Percentiles rank a stretch among this genome's conserved stretches.
These are phyloP conservation scores for Sebastes steindachneri DNA, from an alignment of 2,797 vertebrate species.

Conservation along the genomic window DNA sequence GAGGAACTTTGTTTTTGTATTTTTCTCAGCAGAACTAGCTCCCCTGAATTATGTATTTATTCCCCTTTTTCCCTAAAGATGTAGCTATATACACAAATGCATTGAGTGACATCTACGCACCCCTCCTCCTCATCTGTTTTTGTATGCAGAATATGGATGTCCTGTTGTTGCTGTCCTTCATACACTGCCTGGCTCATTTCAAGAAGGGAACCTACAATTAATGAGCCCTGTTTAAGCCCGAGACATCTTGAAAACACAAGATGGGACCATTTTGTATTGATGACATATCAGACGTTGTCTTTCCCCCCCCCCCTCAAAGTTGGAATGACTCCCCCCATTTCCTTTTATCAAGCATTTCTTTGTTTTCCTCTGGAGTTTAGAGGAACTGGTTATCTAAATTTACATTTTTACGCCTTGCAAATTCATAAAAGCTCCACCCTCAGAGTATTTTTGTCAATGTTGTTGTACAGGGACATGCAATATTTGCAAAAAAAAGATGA, in stretches of 20 bases:
- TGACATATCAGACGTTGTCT: conserved; percentile 89
- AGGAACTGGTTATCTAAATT: conserved; percentile 90
- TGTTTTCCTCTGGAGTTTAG: conserved; percentile 87
- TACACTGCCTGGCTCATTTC: conserved; percentile 91
- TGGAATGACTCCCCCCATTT: conserved; percentile 88
- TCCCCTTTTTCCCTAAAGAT: conserved; percentile 81
- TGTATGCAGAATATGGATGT: conserved; percentile 87
- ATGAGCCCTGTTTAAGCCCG: conserved; percentile 82
- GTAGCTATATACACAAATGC: conserved; percentile 86
- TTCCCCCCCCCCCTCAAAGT: conserved; percentile 85
- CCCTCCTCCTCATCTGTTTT: conserved; percentile 83
- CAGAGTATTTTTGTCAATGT: conserved; percentile 89
- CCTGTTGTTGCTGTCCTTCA: conserved; percentile 91
- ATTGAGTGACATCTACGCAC: conserved; percentile 86
- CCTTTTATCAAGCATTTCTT: conserved; percentile 81
- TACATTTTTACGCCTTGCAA: conserved; percentile 87
- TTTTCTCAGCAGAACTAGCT: conserved; percentile 85
- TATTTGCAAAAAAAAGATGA: conserved; percentile 88
- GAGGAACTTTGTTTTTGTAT: conserved; percentile 87
- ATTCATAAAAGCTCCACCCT: conserved; percentile 84
- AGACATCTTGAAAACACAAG: conserved; percentile 94
- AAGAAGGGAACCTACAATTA: conserved; percentile 84
- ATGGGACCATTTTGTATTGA: conserved; percentile 93
- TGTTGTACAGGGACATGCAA: conserved; percentile 98
- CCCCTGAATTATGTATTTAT: conserved; percentile 83